phyloP scores from a whole-genome alignment of 1,140 invertebrate genomes.

The Gonatopus flavifemur region DNA sequence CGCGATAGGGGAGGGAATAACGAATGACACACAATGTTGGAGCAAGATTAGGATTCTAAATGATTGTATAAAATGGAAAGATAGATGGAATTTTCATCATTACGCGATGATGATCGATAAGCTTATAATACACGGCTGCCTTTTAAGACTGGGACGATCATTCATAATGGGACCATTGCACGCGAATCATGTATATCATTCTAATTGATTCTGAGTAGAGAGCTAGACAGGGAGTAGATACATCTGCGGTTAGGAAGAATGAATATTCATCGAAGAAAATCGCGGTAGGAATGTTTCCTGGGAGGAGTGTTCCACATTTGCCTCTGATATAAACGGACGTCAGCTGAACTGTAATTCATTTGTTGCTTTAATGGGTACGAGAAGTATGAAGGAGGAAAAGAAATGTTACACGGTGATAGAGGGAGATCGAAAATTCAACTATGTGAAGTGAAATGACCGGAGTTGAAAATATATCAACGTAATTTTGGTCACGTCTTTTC shows the following conservation, averaged over 20 bases:
- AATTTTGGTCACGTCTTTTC: too few species aligned
- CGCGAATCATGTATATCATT: slow-evolving; percentile 45
- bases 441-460: slow-evolving; percentile 10
- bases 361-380: slow-evolving; percentile 27
- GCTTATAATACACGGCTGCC: slow-evolving; percentile 29
- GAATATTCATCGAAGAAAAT: slow-evolving; percentile 47
- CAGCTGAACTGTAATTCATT: slow-evolving; percentile 30
- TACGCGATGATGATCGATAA: too few species aligned
- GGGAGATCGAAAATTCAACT: too few species aligned
- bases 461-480: slow-evolving; percentile 21
- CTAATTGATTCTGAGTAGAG: slow-evolving; percentile 46
- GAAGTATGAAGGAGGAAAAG: slow-evolving; percentile 18
- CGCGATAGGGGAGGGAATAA: too few species aligned
- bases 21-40: too few species aligned
- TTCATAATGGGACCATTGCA: slow-evolving; percentile 39
- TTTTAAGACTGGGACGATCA: slow-evolving; percentile 23
- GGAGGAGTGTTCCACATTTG: slow-evolving; percentile 32
- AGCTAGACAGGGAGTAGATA: slow-evolving; percentile 21
- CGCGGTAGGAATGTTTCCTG: slow-evolving; percentile 37
- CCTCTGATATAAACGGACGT: slow-evolving; percentile 26
- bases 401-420: slow-evolving; percentile 4
- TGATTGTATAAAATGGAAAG: too few species aligned
- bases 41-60: too few species aligned
- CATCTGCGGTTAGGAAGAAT: slow-evolving; percentile 27
- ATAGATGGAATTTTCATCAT: too few species aligned